Conservation (phyloP, 2,888 invertebrate species). For the Bombylius major region DNA sequence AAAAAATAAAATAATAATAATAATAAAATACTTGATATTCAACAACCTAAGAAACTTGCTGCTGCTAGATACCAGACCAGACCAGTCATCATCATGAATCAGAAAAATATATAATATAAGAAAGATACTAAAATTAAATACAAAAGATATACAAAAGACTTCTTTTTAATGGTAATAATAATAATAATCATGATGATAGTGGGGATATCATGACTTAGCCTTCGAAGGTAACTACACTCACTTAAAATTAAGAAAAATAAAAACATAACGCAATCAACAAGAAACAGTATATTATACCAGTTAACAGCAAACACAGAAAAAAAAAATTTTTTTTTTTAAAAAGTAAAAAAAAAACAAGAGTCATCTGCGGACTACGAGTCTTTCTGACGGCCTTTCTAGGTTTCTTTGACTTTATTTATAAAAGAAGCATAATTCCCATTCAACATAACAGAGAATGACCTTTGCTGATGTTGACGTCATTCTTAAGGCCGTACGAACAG, state of each 20-base stretch:
- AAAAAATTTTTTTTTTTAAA: no score
- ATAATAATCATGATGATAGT: background rate
- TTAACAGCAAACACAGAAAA: no score
- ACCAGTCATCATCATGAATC: background rate
- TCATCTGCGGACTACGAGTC: conserved; percentile 5
- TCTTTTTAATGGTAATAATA: no score
- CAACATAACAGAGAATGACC: conserved; percentile 8
- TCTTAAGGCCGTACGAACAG: conserved; percentile 9
- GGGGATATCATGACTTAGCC: background rate
- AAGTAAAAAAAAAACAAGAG: background rate
- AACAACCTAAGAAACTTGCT: background rate
- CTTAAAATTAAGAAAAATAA: background rate
- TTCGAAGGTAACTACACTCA: background rate
- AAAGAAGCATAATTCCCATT: background rate
- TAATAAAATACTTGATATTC: no score
- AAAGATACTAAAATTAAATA: no score
- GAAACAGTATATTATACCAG: background rate
- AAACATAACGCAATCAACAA: background rate
- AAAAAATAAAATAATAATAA: no score
- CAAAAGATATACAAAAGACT: no score
- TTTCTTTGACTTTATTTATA: background rate
- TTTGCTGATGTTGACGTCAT: conserved; percentile 10
- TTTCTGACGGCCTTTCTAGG: conserved; percentile 9
- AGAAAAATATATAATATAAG: background rate
- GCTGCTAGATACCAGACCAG: background rate